Percentiles rank a stretch among this genome's conserved stretches.
phyloP scores from a whole-genome alignment of 2,797 vertebrate genomes.

The Anabacerthia variegaticeps region DNA sequence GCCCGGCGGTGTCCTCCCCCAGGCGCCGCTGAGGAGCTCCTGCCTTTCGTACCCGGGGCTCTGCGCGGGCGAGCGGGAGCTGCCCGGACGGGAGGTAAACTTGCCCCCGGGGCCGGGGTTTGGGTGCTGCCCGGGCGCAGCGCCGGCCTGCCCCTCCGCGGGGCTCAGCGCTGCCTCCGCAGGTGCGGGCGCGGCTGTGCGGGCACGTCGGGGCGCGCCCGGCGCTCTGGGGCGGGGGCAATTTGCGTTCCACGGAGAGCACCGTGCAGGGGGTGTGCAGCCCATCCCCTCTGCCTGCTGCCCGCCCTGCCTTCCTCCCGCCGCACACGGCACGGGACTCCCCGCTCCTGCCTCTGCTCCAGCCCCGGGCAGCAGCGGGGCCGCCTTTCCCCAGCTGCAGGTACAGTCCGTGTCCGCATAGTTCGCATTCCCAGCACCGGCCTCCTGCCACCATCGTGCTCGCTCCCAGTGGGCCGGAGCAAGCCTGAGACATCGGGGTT shows the following conservation, averaged over 20 bases:
- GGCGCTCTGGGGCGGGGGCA: background rate
- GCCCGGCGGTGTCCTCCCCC: background rate
- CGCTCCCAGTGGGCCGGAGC: rapidly evolving
- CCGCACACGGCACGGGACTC: background rate
- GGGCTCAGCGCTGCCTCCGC: background rate
- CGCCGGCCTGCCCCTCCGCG: background rate
- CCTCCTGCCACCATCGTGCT: background rate
- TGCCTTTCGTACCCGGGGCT: background rate
- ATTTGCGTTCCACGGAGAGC: background rate
- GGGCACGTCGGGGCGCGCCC: background rate
- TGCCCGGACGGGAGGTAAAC: background rate
- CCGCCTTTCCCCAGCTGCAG: background rate
- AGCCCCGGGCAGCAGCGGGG: background rate
- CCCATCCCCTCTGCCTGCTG: background rate
- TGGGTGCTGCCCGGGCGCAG: background rate
- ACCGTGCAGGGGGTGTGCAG: background rate
- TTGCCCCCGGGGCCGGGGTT: background rate
- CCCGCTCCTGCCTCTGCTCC: background rate
- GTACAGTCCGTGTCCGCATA: slow-evolving; percentile 29
- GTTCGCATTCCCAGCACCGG: slow-evolving; percentile 36
- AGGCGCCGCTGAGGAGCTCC: background rate
- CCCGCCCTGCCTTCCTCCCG: background rate
- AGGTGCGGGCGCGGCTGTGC: background rate
- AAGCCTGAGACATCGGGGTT: background rate
- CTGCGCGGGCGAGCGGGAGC: background rate